Percentiles rank a stretch among this genome's conserved stretches.
Evolutionary conservation across 2,797 vertebrate genomes (phyloP).

Genomic region (Falco cherrug): DNA sequence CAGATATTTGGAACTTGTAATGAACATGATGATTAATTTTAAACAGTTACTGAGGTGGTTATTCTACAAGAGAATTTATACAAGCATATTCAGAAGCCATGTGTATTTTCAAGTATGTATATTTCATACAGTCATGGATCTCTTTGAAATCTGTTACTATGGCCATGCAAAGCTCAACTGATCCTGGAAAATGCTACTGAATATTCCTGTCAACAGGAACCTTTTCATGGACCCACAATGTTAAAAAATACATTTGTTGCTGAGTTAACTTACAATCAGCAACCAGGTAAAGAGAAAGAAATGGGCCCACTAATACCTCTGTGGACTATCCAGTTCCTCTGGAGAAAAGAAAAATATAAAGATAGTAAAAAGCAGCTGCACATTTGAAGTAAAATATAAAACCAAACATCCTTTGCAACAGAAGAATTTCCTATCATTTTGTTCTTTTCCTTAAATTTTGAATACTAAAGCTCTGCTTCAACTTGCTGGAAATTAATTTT

Average conservation of each 20-base stretch:
- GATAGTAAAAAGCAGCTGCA: not conserved
- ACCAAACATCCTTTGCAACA: not conserved
- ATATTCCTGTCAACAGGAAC: not conserved
- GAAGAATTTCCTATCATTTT: not conserved
- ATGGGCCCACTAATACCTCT: not conserved
- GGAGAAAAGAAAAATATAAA: not conserved
- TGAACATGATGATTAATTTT: not conserved
- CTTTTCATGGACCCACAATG: not conserved
- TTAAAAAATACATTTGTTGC: not conserved
- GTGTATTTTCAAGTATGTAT: not conserved
- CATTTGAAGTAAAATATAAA: not conserved
- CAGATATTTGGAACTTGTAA: not conserved
- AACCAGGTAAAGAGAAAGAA: not conserved
- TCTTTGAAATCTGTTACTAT: not conserved
- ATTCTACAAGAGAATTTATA: not conserved
- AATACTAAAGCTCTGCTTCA: not conserved
- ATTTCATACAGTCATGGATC: not conserved
- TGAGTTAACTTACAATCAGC: not conserved
- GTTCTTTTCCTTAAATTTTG: not conserved
- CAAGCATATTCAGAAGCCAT: not conserved
- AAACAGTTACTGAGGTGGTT: not conserved
- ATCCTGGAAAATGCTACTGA: not conserved
- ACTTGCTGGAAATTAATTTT: not conserved
- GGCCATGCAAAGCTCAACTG: not conserved
- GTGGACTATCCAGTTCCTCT: not conserved